Percentiles rank a stretch among this genome's conserved stretches.
phyloP scores from a whole-genome alignment of 2,113 vertebrate genomes.

The Eurystomus gularis region DNA sequence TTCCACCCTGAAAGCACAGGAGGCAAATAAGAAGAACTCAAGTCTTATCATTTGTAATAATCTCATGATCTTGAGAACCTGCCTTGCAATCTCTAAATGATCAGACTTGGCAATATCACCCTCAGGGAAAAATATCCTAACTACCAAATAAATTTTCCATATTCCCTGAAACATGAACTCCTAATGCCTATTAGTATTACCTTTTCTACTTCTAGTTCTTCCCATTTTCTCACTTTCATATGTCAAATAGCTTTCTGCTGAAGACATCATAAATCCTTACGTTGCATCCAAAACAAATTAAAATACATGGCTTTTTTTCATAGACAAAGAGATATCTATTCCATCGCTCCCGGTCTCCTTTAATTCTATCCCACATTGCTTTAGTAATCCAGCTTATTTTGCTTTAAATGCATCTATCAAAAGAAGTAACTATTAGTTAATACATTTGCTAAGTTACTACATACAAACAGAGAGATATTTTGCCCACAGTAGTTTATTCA shows the following conservation, averaged over 20 bases:
- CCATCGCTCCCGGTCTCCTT: neutral
- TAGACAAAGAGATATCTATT: neutral
- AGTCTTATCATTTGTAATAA: neutral
- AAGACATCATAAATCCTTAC: neutral
- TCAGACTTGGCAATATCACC: neutral
- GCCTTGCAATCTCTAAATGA: neutral
- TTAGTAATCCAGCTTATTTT: neutral
- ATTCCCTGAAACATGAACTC: neutral
- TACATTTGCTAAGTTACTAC: neutral
- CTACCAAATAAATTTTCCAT: neutral
- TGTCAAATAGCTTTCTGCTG: neutral
- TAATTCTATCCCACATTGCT: neutral
- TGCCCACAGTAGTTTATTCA: neutral
- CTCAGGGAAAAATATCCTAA: neutral
- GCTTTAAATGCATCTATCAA: neutral
- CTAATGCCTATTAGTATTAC: neutral
- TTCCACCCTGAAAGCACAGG: neutral
- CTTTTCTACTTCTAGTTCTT: neutral
- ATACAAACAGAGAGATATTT: neutral
- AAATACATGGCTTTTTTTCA: neutral
- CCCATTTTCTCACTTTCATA: neutral
- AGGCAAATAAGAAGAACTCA: neutral
- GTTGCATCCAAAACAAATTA: neutral
- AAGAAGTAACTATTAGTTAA: neutral
- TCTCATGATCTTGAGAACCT: neutral